Evolutionary conservation across 2,797 vertebrate species (phyloP).

Genomic region (Neopelma chrysocephalum): DNA sequence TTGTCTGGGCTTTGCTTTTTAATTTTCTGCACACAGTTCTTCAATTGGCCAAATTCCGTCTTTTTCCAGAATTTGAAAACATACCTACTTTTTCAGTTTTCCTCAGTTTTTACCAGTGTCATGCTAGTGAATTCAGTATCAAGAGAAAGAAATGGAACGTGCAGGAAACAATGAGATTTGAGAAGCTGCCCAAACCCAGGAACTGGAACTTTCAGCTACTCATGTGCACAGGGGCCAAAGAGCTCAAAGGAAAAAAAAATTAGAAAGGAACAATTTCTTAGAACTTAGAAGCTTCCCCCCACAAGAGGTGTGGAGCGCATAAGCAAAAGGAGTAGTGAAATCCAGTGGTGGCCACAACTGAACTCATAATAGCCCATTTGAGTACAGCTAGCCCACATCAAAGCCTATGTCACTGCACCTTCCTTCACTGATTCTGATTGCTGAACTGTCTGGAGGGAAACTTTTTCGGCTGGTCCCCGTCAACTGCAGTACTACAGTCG

Average conservation of each 20-base stretch:
- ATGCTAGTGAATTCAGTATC: not conserved
- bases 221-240: not conserved
- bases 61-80: not conserved
- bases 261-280: not conserved
- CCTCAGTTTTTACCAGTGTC: not conserved
- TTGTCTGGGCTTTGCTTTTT: not conserved
- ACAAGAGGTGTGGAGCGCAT: not conserved
- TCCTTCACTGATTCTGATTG: not conserved
- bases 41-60: not conserved
- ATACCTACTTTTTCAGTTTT: not conserved
- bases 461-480: not conserved
- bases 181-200: not conserved
- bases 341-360: not conserved
- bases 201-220: not conserved
- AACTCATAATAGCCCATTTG: not conserved
- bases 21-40: not conserved
- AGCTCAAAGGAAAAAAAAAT: not conserved
- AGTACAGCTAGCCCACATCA: not conserved
- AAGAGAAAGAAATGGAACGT: not conserved
- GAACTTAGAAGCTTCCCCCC: not conserved
- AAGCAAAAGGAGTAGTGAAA: not conserved
- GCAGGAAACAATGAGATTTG: not conserved
- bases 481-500: not conserved
- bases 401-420: not conserved
- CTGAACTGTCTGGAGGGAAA: not conserved